Percentiles rank a stretch among this genome's conserved stretches.
phyloP scores from a whole-genome alignment of 2,888 invertebrate genomes.

The Neelides folsomi region DNA sequence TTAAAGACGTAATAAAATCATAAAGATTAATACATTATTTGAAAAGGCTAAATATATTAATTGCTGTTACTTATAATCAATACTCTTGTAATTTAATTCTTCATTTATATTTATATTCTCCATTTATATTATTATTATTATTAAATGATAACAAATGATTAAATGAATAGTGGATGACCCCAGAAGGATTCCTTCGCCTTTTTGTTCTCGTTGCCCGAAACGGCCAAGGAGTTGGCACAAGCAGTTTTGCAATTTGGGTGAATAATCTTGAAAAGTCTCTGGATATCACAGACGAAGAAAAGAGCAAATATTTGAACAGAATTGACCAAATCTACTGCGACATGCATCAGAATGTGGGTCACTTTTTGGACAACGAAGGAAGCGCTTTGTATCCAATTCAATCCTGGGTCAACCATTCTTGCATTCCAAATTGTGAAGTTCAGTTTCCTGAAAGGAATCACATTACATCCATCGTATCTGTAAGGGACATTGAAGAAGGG shows the following conservation, averaged over 20 bases:
- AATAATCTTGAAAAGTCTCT: conserved; percentile 53
- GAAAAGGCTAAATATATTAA: too few relatives aligned
- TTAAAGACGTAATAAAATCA: conserved; percentile 45
- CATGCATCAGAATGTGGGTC: conserved; percentile 57
- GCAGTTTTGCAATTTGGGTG: conserved; percentile 77
- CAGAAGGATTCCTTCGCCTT: conserved; percentile 65
- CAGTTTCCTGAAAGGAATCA: conserved; percentile 73
- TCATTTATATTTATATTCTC: not conserved
- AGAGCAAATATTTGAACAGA: conserved; percentile 53
- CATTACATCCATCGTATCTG: conserved; percentile 56
- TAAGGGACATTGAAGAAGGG: conserved; percentile 55
- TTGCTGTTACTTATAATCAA: not conserved
- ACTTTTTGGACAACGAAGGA: conserved; percentile 83
- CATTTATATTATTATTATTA: not conserved
- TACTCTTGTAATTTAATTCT: conserved; percentile 8
- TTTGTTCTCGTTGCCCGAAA: conserved; percentile 69
- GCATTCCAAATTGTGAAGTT: conserved; percentile 72
- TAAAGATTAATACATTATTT: not conserved
- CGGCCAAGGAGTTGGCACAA: conserved; percentile 87
- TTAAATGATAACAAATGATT: conserved; percentile 1
- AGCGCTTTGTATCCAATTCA: conserved; percentile 76
- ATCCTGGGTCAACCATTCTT: conserved; percentile 84
- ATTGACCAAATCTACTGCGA: conserved; percentile 71
- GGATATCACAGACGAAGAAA: conserved; percentile 52
- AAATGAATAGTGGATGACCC: conserved; percentile 53